Conservation (phyloP, 2,113 vertebrate genomes). For the Trochalopteron elliotii region DNA sequence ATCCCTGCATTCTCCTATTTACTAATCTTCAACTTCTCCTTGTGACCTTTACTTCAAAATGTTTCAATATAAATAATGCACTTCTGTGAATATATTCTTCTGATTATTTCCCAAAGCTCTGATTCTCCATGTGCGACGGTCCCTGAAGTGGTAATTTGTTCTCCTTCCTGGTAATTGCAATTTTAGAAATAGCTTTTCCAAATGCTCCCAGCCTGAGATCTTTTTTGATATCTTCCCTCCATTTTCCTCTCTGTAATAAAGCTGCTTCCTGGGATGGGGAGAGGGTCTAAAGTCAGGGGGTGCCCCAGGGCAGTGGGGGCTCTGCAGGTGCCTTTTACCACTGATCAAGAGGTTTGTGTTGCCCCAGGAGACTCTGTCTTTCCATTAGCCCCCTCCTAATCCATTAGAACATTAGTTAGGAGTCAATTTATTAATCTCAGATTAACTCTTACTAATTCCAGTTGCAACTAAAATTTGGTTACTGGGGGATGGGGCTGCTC, state of each 20-base stretch:
- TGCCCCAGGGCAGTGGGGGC: not conserved
- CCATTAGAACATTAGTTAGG: not conserved
- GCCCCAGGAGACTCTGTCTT: not conserved
- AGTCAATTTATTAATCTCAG: not conserved
- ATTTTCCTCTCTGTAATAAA: not conserved
- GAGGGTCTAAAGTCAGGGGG: not conserved
- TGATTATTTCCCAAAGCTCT: constrained; percentile 71
- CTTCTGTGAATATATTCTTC: constrained; percentile 73
- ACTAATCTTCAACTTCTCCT: constrained; percentile 64
- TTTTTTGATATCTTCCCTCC: not conserved
- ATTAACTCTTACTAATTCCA: not conserved
- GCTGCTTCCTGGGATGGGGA: not conserved
- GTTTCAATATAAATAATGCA: constrained; percentile 75
- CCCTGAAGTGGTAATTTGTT: constrained; percentile 79
- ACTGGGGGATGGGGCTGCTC: not conserved
- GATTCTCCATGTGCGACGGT: constrained; percentile 73
- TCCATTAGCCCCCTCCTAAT: not conserved
- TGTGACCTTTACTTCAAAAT: constrained; percentile 70
- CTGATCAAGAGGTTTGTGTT: not conserved
- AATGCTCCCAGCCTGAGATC: constrained; percentile 60
- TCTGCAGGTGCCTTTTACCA: not conserved
- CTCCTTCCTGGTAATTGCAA: constrained; percentile 77
- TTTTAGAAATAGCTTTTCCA: constrained; percentile 76
- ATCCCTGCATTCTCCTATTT: constrained; percentile 50
- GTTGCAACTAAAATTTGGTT: not conserved